Evolutionary conservation across 64 coral and sea anemone species (phyloP), one percentile per base, ranked within the genome.

Genomic region (Pocillopora damicornis): DNA sequence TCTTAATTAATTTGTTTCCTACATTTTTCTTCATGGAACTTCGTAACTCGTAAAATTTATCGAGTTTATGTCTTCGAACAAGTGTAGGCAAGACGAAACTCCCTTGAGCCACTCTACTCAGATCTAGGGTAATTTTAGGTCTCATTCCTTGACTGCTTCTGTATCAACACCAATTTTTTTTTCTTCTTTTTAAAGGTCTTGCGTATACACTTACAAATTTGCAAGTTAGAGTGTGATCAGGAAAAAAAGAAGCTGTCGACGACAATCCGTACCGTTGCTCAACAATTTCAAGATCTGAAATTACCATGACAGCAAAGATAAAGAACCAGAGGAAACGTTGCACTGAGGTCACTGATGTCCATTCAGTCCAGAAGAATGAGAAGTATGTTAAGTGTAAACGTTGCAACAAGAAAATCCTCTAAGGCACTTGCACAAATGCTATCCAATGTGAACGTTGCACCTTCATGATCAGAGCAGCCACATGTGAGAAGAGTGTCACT

Each of bases 161-260:
- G 36, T 8, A 66, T 82, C 61, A 17, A 82, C 61, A 16, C 26
- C 61, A 66, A 66, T 61, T 18, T 65, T 18, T 65, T 62, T 79
- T 76, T 37, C 60, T 64, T 64, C 18, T 78, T 89, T 79, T 73
- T 71, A 36, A 45, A 79, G 83, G 83, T 57, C 63, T 66, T 13
- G 90, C 80, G 35, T 92, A 87, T 79, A 87, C 90, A 78, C 69
- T 92, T 57, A 73, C 60, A 26, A 79, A 74, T 72, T 59, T 92
- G 8, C 83, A 92, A 71, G 84, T 92, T 12, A 86, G 90, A 77
- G 11, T 80, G 26, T 92, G 90, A 76, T 56, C 75, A 64, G 83
- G 77, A 59, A 79, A 74, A 86, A 92, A 80, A n/a, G 76, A 92
- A 92, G 36, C 75, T 92, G 15, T 79, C 63, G 20, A 73, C 64